A percentile compares a stretch with the other conserved stretches of the same genome.
These are phyloP conservation scores for Tragelaphus imberbis DNA, from an alignment of 2,113 vertebrate genomes.

Conservation along the genomic window DNA sequence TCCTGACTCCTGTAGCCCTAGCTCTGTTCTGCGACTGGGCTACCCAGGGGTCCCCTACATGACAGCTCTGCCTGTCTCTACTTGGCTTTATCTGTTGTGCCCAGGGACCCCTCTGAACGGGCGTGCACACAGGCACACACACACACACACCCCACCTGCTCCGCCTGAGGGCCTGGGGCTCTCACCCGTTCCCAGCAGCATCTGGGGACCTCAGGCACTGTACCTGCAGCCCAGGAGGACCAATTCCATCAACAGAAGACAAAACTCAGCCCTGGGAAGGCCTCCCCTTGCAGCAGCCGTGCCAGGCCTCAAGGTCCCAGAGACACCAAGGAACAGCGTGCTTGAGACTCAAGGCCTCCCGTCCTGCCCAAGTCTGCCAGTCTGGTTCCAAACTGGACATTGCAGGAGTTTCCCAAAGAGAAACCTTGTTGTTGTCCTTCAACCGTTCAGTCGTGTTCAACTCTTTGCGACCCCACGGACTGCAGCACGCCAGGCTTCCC, in stretches of 20 bases:
- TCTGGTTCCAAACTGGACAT: background rate
- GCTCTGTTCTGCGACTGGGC: background rate
- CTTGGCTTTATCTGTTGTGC: fast-evolving
- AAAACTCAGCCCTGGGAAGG: background rate
- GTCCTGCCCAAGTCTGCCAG: background rate
- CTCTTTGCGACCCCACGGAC: background rate
- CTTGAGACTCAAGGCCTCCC: background rate
- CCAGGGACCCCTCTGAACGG: fast-evolving
- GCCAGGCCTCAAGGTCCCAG: background rate
- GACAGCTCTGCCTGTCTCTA: fast-evolving
- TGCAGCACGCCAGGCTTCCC: background rate
- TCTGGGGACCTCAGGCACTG: background rate
- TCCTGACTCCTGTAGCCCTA: too few species aligned
- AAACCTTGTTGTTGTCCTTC: background rate
- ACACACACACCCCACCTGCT: background rate
- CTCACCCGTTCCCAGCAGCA: fast-evolving
- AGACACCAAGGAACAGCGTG: fast-evolving
- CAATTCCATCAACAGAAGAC: background rate
- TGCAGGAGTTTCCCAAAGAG: background rate
- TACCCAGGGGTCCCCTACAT: background rate
- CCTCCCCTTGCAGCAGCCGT: fast-evolving
- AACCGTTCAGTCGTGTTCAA: fast-evolving
- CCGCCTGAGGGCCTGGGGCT: background rate
- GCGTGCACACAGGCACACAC: background rate
- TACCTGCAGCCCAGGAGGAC: background rate